Percentiles rank a stretch among this genome's conserved stretches.
Evolutionary conservation across 2,888 invertebrate genomes (phyloP).

Genomic region (Glaucopsyche alexis): DNA sequence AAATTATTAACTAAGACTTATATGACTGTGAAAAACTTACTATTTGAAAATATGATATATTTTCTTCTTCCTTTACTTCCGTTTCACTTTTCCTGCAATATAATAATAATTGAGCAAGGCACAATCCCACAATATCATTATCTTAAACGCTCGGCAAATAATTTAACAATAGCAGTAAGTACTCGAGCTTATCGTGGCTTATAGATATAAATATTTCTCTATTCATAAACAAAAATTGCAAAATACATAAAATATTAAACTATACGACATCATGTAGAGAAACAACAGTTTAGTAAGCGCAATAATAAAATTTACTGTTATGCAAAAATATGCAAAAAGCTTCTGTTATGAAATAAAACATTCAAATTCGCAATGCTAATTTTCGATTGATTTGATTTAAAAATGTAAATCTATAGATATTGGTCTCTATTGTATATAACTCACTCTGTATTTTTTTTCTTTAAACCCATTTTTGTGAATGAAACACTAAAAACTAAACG

Average conservation of each 20-base stretch:
- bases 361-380: background rate
- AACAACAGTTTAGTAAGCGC: background rate
- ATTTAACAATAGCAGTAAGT: constrained; percentile 1
- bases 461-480: background rate
- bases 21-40: constrained; percentile 46
- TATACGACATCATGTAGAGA: background rate
- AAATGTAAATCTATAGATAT: background rate
- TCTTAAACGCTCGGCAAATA: background rate
- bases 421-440: background rate
- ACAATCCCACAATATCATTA: background rate
- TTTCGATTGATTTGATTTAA: background rate
- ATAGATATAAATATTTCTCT: background rate
- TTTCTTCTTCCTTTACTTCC: constrained; percentile 35
- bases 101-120: constrained; percentile 21
- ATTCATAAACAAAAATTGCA: background rate
- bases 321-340: background rate
- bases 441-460: constrained; percentile 1
- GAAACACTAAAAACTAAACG: background rate
- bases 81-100: constrained; percentile 39
- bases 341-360: background rate
- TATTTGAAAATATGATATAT: constrained; percentile 49
- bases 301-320: background rate
- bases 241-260: background rate
- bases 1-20: background rate
- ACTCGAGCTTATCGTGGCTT: background rate